These are phyloP conservation scores for Paracentrotus lividus DNA, from an alignment of 53 echinoderm and acorn worm genomes.

Conservation along the genomic window DNA sequence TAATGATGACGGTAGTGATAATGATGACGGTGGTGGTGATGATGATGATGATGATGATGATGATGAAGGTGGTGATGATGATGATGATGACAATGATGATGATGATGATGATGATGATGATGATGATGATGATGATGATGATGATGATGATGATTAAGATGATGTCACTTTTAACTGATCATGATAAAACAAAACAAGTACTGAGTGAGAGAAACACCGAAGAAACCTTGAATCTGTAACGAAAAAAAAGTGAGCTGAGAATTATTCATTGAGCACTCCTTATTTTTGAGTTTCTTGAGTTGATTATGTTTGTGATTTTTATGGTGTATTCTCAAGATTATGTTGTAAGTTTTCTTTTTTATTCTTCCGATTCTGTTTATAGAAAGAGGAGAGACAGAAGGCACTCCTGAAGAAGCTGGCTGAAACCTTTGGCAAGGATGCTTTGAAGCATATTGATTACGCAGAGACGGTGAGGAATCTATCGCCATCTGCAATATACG, in stretches of 20 bases:
- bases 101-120: slow-evolving; percentile 19
- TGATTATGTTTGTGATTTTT: no score
- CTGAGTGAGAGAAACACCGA: no score
- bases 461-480: slow-evolving; percentile 81
- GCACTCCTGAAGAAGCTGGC: slow-evolving; percentile 80
- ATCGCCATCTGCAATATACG: no score
- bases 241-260: no score
- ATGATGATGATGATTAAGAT: background rate
- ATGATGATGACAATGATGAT: slow-evolving; percentile 9
- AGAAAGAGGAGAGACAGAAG: slow-evolving; percentile 84
- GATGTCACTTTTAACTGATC: no score
- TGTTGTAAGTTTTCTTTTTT: no score
- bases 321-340: no score
- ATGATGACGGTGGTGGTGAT: background rate
- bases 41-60: slow-evolving; percentile 35
- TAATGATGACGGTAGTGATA: background rate
- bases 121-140: background rate
- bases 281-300: no score
- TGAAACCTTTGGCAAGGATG: slow-evolving; percentile 80
- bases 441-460: slow-evolving; percentile 80
- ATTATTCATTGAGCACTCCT: no score
- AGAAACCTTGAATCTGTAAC: no score
- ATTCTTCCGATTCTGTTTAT: background rate
- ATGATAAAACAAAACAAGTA: no score
- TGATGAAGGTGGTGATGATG: slow-evolving; percentile 10